These are phyloP conservation scores for Allygus modestus DNA, from an alignment of 2,888 invertebrate genomes.

Conservation along the genomic window DNA sequence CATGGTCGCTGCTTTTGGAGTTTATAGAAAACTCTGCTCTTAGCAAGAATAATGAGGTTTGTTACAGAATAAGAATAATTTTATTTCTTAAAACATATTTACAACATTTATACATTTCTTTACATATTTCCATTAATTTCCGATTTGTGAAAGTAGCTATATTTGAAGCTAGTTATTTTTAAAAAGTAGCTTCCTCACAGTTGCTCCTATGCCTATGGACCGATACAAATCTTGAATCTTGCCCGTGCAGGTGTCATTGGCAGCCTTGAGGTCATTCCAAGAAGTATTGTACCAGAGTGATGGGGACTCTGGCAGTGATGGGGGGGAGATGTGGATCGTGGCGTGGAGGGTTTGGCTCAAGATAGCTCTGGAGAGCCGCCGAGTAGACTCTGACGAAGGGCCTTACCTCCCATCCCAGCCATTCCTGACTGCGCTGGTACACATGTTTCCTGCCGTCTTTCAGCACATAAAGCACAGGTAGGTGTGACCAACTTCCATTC, in stretches of 20 bases:
- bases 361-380: constrained; percentile 85
- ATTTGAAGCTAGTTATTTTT: too few relatives aligned
- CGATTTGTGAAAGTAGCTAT: too few relatives aligned
- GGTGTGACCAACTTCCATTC: too few relatives aligned
- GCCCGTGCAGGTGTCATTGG: constrained; percentile 85
- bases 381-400: constrained; percentile 73
- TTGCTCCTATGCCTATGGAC: too few relatives aligned
- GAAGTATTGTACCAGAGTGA: constrained; percentile 90
- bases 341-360: constrained; percentile 94
- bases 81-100: too few relatives aligned
- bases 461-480: constrained; percentile 89
- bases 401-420: constrained; percentile 94
- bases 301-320: constrained; percentile 63
- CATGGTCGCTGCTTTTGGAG: constrained; percentile 95
- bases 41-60: constrained; percentile 94
- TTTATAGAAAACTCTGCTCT: constrained; percentile 96
- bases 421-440: constrained; percentile 95
- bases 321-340: constrained; percentile 83
- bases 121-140: neutral
- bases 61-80: constrained; percentile 43
- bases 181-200: too few relatives aligned
- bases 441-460: constrained; percentile 97
- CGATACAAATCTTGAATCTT: too few relatives aligned
- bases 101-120: neutral
- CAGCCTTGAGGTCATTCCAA: constrained; percentile 97